Evolutionary conservation across 2,797 vertebrate species (phyloP), one percentile per base, ranked within the genome.

Genomic region (Falco rusticolus): DNA sequence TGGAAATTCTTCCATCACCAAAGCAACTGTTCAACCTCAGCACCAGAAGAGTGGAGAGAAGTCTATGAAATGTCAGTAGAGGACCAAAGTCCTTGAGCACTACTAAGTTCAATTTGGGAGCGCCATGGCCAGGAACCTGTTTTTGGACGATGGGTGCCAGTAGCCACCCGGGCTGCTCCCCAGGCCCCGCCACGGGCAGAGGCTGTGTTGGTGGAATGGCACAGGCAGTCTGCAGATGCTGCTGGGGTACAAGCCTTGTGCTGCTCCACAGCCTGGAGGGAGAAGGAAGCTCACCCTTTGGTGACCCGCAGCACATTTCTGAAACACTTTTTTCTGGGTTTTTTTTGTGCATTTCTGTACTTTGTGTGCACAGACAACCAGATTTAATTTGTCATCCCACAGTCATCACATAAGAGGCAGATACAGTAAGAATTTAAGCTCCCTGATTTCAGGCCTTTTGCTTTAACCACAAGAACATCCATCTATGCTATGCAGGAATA

Each of bases 391-490:
- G 60, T 85, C 50, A 11, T 51, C 22, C 41, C 26, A 41, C 77
- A 89, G 70, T 63, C 77, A 70, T 51, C 64, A 34, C 50, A 51
- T 47, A 47, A 74, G 76, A 92, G 69, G 59, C 47, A 92, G 91
- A 93, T 81, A 81, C 13, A 63, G 61, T 4, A 89, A 66, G 89
- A 94, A 94, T 92, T 87, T 63, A 47, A 57, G 50, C 57, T 86
- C 69, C 69, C 57, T 87, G 39, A 59, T 69, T 94, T 66, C 61
- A 94, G 82, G 61, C 65, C 79, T 86, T 85, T 69, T 80, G 75
- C 87, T 87, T 69, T 90, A 93, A 93, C 89, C 91, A 90, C 88
- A 91, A 53, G 69, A 93, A 82, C 70, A 94, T 93, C 56, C 56
- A 79, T 87, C 70, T 87, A 41, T 43, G 64, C 70, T 79, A 14